phyloP scores from a whole-genome alignment of 2,888 invertebrate genomes.

The Clusia tigrina region DNA sequence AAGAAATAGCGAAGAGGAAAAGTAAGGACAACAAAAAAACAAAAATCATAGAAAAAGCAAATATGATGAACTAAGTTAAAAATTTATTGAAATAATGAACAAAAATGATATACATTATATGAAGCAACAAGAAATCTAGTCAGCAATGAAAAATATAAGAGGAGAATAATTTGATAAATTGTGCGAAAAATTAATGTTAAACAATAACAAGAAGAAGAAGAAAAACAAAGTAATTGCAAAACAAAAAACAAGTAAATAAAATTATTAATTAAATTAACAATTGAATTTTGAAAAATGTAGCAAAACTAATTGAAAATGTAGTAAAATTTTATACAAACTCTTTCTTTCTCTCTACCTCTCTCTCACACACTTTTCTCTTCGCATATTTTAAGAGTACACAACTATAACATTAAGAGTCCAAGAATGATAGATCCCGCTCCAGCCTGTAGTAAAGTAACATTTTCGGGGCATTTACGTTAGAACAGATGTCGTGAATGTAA shows the following conservation, averaged over 20 bases:
- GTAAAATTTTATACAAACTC: background rate
- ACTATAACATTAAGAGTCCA: too few relatives aligned
- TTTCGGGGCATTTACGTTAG: too few relatives aligned
- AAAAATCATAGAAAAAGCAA: background rate
- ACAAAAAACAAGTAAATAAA: background rate
- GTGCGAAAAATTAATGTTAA: background rate
- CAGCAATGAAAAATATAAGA: background rate
- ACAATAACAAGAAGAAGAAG: too few relatives aligned
- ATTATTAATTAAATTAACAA: background rate
- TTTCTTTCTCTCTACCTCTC: background rate
- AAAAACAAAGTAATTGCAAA: background rate
- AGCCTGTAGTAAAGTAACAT: too few relatives aligned
- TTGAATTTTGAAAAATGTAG: background rate
- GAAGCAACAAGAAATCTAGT: conserved; percentile 13
- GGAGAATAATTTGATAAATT: background rate
- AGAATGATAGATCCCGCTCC: too few relatives aligned
- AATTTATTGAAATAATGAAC: background rate
- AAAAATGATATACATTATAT: background rate
- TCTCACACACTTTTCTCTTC: background rate
- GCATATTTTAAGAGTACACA: too few relatives aligned
- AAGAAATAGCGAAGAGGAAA: conserved; percentile 1
- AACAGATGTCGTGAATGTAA: too few relatives aligned
- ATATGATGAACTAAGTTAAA: background rate
- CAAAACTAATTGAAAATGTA: background rate
- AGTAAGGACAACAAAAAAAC: too few relatives aligned